Evolutionary conservation across 2,888 invertebrate species (phyloP), one percentile per base, ranked within the genome.

Genomic region (Glaucopsyche alexis): DNA sequence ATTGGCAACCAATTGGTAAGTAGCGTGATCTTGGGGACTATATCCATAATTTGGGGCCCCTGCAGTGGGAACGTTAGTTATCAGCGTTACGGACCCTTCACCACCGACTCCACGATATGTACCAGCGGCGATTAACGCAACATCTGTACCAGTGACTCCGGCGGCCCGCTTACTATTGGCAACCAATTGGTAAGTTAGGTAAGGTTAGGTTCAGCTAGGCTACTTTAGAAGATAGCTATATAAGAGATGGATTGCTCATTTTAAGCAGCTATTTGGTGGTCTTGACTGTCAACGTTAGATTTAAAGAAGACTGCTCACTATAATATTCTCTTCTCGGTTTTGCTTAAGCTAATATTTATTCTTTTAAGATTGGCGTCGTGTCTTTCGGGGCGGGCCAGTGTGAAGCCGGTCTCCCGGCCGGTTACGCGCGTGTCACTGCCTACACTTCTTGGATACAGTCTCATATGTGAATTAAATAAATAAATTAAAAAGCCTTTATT

Each of bases 121-220:
- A 66, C 65, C 14, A 40, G n/a, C 16, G 65, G 65, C 45, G 14
- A 40, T 4, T 45, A n/a, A 7, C 38, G 29, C 8, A 55, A 55
- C 55, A 0, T 19, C 45, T 67, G 67, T 47, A n/a, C 45, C 67
- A 67, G 67, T 11, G 67, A 42, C 67, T 42, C 67, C 7, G 67
- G 67, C 1, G 67, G 67, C 6, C 67, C 67, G 9, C 45, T 67
- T 5, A 11, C 45, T 45, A 45, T 16, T 45, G 67, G 67, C 14
- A 67, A 67, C 47, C 19, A 42, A 11, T 2, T 67, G 67, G 67
- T 67, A 45, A 67, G 45, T 66, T 7, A 1, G 2, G 40, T 40
- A n/a, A n/a, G n/a, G n/a, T n/a, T n/a, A n/a, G n/a, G n/a, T n/a
- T n/a, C n/a, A n/a, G n/a, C n/a, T n/a, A n/a, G n/a, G n/a, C 5